A percentile compares a stretch with the other conserved stretches of the same genome.
These are phyloP conservation scores for Atta cephalotes DNA, from an alignment of 1,140 invertebrate species.

Conservation along the genomic window DNA sequence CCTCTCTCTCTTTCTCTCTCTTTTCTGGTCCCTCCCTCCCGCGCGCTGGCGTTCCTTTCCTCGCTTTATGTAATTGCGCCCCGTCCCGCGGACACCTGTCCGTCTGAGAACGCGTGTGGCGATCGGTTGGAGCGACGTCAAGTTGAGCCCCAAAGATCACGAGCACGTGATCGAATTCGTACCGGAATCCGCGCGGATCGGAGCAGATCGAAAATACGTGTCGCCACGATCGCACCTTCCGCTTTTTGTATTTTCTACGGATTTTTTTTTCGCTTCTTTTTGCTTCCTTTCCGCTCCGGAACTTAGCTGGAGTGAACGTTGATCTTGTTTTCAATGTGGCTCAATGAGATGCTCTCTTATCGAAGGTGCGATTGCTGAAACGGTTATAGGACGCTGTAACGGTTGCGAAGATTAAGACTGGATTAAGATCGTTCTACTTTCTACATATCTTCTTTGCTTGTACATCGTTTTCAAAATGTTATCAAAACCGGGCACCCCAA, in stretches of 20 bases:
- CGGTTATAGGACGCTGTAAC: not conserved
- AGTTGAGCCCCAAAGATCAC: not conserved
- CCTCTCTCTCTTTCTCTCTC: not conserved
- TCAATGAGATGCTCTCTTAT: not conserved
- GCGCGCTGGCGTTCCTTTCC: conserved; percentile 59
- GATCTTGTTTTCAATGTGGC: conserved; percentile 13
- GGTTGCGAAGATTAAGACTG: not conserved
- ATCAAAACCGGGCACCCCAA: not conserved
- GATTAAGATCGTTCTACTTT: not conserved
- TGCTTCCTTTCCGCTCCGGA: not conserved
- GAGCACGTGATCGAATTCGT: conserved; percentile 2
- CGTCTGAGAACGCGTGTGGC: conserved; percentile 18
- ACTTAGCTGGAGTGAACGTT: not conserved
- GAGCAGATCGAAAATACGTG: not conserved
- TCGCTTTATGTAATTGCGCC: conserved; percentile 70
- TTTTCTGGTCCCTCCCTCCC: not conserved
- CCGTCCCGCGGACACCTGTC: conserved; percentile 66
- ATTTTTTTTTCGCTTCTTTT: not conserved
- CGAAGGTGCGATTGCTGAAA: not conserved
- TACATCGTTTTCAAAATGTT: not conserved
- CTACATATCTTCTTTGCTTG: not conserved
- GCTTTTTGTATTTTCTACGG: not conserved
- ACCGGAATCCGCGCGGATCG: too few relatives aligned
- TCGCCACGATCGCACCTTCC: not conserved
- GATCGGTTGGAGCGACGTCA: not conserved